Conservation (phyloP, 2,113 vertebrate genomes). For the Atrichornis clamosus region DNA sequence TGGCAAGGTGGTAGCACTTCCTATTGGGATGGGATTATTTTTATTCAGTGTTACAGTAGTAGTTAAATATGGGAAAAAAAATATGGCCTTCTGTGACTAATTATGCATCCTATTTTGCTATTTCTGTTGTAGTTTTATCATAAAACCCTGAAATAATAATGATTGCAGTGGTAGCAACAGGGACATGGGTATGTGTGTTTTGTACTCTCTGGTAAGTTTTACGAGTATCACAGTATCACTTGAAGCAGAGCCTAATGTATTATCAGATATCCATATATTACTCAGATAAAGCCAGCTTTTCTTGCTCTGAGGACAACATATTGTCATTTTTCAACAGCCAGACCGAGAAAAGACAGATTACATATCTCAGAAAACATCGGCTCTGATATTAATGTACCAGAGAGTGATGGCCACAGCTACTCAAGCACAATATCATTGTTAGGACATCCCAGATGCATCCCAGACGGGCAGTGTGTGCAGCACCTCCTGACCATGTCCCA, state of each 20-base stretch:
- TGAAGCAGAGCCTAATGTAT: neutral
- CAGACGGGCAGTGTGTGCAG: neutral
- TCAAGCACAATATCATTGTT: neutral
- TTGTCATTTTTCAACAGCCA: neutral
- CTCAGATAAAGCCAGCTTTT: neutral
- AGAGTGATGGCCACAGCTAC: neutral
- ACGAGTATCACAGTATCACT: neutral
- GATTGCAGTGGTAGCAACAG: neutral
- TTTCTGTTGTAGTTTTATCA: neutral
- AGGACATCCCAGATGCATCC: neutral
- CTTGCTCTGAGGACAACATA: neutral
- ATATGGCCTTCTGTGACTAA: neutral
- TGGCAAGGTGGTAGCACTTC: neutral
- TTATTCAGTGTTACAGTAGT: neutral
- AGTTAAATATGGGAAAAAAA: neutral
- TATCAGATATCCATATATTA: neutral
- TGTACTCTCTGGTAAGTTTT: neutral
- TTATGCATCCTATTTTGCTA: neutral
- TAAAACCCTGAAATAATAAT: neutral
- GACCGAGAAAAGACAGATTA: neutral
- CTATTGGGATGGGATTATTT: neutral
- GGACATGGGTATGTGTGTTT: neutral
- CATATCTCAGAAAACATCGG: accelerated
- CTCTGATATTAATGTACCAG: neutral
- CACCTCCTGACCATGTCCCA: neutral